Evolutionary conservation across 2,113 vertebrate genomes (phyloP), one percentile per base, ranked within the genome.

Genomic region (Catagonus wagneri): DNA sequence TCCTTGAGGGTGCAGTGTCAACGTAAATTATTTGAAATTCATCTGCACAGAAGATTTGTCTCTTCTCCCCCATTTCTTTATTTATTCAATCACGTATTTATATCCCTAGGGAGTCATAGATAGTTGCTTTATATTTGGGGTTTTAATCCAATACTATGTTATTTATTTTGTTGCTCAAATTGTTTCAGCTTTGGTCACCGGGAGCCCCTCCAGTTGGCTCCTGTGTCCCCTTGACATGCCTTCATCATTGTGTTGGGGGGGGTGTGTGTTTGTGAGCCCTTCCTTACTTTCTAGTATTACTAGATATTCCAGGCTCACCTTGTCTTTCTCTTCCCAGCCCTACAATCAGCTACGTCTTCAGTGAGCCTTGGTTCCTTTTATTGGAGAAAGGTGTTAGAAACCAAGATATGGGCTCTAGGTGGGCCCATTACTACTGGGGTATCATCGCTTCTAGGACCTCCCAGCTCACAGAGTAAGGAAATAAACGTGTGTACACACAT

Each of bases 21-120:
- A 79, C 14, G 78, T 65, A 65, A 74, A 96, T 68, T 93, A 63
- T 91, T 87, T 76, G 34, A 65, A 93, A 83, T 75, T 94, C 63
- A 91, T 32, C 68, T 68, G 19, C 63, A 75, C 7, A 74, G 19
- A n/a, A 79, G 8, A 91, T 81, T 72, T 96, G 29, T 76, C n/a
- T 93, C 32, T 71, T 60, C 20, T 78, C 34, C 6, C 25, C 39
- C 23, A 69, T 15, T 79, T 54, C 85, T 34, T 89, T 89, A 81
- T 61, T 65, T 83, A 52, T n/a, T 83, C 22, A 34, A 29, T 74
- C 17, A 72, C 66, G 63, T 92, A 87, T 63, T 95, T 66, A 63
- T 63, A 85, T 84, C 23, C 83, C 7, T 84, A 74, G 84, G 58
- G 27, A 68, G 15, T 74, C 75, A 78, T 13, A 85, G 32, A 93